Conservation (phyloP, 2,888 invertebrate genomes). For the Dryocosmus kuriphilus region DNA sequence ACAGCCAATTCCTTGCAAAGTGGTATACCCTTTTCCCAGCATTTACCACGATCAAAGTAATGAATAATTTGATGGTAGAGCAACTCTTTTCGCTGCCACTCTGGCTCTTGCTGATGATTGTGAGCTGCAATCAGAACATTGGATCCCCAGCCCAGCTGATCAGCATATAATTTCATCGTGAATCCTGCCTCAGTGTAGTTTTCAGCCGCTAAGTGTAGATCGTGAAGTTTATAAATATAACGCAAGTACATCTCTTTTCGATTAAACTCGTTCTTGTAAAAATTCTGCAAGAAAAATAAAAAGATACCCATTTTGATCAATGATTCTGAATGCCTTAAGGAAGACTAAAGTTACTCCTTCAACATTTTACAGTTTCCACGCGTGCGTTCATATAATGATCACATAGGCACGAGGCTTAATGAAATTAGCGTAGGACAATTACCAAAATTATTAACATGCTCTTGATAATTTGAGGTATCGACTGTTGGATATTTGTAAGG, state of each 20-base stretch:
- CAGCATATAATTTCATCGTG: constrained; percentile 95
- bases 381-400: neutral
- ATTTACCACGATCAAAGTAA: constrained; percentile 96
- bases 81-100: constrained; percentile 94
- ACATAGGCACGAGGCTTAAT: constrained; percentile 42
- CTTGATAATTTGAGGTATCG: neutral
- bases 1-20: constrained; percentile 93
- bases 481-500: no score
- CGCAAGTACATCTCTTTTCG: constrained; percentile 96
- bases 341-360: constrained; percentile 33
- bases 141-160: constrained; percentile 91
- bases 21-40: constrained; percentile 97
- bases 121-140: constrained; percentile 83
- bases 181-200: constrained; percentile 97
- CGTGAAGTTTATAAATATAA: constrained; percentile 96
- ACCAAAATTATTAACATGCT: constrained; percentile 43
- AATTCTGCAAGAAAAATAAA: constrained; percentile 83
- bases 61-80: constrained; percentile 93
- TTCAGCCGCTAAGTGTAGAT: constrained; percentile 93
- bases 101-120: constrained; percentile 86
- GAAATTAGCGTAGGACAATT: constrained; percentile 54
- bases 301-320: constrained; percentile 59
- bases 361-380: neutral
- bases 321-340: neutral
- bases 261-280: constrained; percentile 97